Evolutionary conservation across 2,888 invertebrate genomes (phyloP), one percentile per base, ranked within the genome.

Genomic region (Acanthoscelides obtectus): DNA sequence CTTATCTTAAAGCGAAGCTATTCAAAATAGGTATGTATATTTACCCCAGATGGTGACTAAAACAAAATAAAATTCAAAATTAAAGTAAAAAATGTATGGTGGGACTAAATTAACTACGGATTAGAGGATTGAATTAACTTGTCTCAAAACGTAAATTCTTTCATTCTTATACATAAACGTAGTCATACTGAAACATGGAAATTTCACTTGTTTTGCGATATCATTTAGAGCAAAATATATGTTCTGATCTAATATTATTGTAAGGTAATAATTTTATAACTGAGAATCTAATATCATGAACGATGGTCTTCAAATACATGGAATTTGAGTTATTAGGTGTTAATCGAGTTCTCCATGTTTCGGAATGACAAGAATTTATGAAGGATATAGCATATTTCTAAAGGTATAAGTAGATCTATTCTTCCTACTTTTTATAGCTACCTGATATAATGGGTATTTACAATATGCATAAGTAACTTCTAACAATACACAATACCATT

Each of bases 1-100:
- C 73, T 76, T 77, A 79, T 77, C 77, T 75, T 74, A 68, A 73
- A 66, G 67, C 64, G 71, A 69, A 68, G 70, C 68, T 68, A 74
- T 75, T 76, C 70, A 74, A 75, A 77, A 78, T 77, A 76, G n/a
- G n/a, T 69, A 76, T 73, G n/a, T 76, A 72, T 74, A 78, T 77
- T 78, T 78, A 78, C 78, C 77, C 77, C 72, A 72, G 71, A 76
- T 76, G 75, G 74, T 77, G 75, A 77, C 78, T 78, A 77, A 76
- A 78, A 78, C 74, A 72, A 76, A 70, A 65, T 69, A 77, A 77
- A 73, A 45, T 45, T 76, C 73, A 75, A 74, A 72, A 71, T 71
- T 72, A 70, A 45, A 77, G 75, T 72, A 76, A 73, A n/a, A 21
- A 66, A 66, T 20, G 20, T 66, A 66, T 20, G 66, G 66, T 20